Evolutionary conservation across 1,140 invertebrate genomes (phyloP), one percentile per base, ranked within the genome.

Genomic region (Coelopa frigida): DNA sequence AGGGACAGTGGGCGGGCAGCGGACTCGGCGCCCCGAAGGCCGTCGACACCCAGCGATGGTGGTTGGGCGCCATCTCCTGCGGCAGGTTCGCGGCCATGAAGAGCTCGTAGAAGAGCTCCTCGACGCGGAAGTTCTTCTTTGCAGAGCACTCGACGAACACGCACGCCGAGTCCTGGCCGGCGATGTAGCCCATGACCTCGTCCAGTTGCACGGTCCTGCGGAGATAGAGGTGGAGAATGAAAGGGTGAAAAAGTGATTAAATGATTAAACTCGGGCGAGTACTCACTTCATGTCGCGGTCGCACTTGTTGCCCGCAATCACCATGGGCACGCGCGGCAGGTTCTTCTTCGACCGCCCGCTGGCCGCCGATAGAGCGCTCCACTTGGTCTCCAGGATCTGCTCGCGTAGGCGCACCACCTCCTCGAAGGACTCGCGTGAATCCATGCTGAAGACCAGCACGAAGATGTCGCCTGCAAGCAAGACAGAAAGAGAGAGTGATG

Each of bases 51-150:
- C 81, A 74, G 53, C 84, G 81, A 63, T 90, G 87, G 58, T 87
- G 82, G 58, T 88, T 87, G 0, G 87, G 87, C n/a, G 85, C 85
- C 87, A 90, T 90, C 72, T 90, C 87, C 55, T 84, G 66, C 2
- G 87, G 87, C 41, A 90, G 70, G 58, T 85, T 84, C 7, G 86
- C 85, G 8, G 86, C 77, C 31, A 82, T 75, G 65, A 90, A 90
- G 4, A 90, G 73, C 50, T 85, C 81, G 59, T 85, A 82, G 67
- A 89, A 90, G 4, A 87, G 75, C 54, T 89, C 85, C 54, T 88
- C 85, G 43, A 89, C 81, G 56, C 81, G 80, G 46, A 78, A 75
- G 61, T 87, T 87, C 55, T 81, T 80, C 60, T 87, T 87, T 1
- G 87, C 86, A 22, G 86, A 89, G 21, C 82, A 84, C 61, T 90